Base-by-base conservation (phyloP, 2,797 vertebrate species). In the Tokudaia muenninki region DNA sequence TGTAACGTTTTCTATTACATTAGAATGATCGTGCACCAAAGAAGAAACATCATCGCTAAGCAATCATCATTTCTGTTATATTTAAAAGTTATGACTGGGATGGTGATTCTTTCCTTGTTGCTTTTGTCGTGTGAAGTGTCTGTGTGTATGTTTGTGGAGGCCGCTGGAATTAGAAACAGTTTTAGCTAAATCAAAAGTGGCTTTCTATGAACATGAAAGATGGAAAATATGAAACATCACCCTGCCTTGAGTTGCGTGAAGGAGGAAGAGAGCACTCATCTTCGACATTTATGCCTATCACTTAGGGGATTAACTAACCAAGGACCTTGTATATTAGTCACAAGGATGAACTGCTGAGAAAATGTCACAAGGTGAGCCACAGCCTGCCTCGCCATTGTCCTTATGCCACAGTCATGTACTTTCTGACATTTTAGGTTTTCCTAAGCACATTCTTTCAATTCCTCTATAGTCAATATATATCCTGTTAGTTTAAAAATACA, bases 281-380 rank as follows among this genome's bases (percentile, higher is more conserved):
- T 88, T 90, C 88, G 90, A 16, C 80, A 72, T 93, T 96, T 97
- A 70, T 96, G 87, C 59, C 77, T 87, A 65, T 90, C 95, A 83
- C 79, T 92, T 97, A 88, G 79, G 70, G 34, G 82, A 90, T 37
- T 93, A 78, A 95, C 72, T 94, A 93, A 93, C 93, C 24, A 74
- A 75, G 34, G 65, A 52, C 1, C 26, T 94, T 92, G 78, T 82
- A 55, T 16, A 92, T 79, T 16, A 88, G 44, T 83, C 94, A 88
- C 96, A 92, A 87, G 52, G 65, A 78, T 87, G 14, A 91, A 34
- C 44, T 59, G 1, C 22, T 65, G 6, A 97, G 78, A 97, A 94
- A 87, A 96, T 92, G 59, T 95, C 93, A 80, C 52, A 80, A 6
- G 74, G 21, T 93, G 67, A 92, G 65, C 9, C 26, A 70, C 50